A percentile compares a stretch with the other conserved stretches of the same genome.
Conservation (phyloP, 1,140 invertebrate species). For the Adelges cooleyi region DNA sequence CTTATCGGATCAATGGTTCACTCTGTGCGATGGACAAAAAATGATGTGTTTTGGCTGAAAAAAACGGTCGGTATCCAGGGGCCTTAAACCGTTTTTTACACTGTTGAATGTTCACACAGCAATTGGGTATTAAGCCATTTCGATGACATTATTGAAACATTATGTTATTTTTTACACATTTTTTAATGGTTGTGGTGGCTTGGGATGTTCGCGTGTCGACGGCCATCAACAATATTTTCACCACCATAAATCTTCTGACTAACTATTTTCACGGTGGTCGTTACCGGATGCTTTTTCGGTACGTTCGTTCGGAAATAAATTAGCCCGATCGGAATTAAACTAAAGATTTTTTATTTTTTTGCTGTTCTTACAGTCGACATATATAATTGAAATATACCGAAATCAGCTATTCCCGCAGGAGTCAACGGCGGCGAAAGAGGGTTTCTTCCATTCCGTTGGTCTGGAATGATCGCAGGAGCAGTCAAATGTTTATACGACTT, state of each 20-base stretch:
- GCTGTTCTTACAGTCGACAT: constrained; percentile 39
- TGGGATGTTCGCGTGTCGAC: constrained; percentile 82
- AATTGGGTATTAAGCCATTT: no score
- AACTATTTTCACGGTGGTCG: constrained; percentile 71
- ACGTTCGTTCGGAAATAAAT: constrained; percentile 26
- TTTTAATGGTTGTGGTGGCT: constrained; percentile 55
- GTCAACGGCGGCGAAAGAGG: constrained; percentile 54
- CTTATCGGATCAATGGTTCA: no score
- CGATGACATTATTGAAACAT: no score
- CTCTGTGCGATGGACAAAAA: no score
- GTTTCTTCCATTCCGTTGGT: constrained; percentile 68
- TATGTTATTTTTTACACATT: constrained; percentile 32
- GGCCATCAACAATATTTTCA: constrained; percentile 81
- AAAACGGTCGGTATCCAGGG: no score
- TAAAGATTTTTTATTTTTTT: neutral
- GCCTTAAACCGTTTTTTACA: no score
- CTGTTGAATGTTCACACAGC: no score
- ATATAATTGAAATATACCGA: constrained; percentile 55
- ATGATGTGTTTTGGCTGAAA: no score
- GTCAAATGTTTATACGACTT: constrained; percentile 80
- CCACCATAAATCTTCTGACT: constrained; percentile 65
- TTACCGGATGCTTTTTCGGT: constrained; percentile 71
- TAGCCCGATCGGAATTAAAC: neutral
- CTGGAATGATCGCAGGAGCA: constrained; percentile 67
- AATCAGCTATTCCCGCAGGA: constrained; percentile 44